Evolutionary conservation across 2,797 vertebrate genomes (phyloP).

Genomic region (Phaenicophaeus curvirostris): DNA sequence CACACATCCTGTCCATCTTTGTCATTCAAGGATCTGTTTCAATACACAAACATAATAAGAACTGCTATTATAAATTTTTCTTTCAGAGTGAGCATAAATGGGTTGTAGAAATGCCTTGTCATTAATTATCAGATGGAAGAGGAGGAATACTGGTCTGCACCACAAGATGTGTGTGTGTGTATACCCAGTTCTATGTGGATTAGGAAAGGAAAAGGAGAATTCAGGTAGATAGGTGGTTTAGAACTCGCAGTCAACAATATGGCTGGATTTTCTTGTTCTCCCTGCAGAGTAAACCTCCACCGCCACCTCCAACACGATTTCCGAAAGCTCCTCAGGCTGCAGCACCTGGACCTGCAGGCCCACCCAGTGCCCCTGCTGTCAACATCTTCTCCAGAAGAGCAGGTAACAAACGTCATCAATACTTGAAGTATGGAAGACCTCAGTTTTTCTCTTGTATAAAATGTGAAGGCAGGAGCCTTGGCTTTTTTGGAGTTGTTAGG

Average conservation of each 20-base stretch:
- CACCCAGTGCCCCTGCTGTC: conserved; percentile 79
- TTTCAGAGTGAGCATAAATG: not conserved
- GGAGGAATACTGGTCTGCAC: not conserved
- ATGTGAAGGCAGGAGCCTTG: not conserved
- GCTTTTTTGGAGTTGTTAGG: not conserved
- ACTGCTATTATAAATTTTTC: not conserved
- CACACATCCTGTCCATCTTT: not conserved
- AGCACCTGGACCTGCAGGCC: conserved; percentile 71
- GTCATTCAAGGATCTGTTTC: not conserved
- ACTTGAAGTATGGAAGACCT: not conserved
- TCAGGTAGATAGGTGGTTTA: not conserved
- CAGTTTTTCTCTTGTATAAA: not conserved
- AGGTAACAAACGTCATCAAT: conserved; percentile 75
- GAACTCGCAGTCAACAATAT: fast-evolving
- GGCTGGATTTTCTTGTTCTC: not conserved
- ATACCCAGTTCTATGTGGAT: not conserved
- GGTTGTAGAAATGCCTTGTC: not conserved
- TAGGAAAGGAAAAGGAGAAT: not conserved
- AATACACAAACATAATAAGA: not conserved
- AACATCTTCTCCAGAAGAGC: conserved; percentile 96
- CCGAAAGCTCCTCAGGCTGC: conserved; percentile 77
- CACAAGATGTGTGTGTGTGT: not conserved
- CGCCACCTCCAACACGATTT: conserved; percentile 88
- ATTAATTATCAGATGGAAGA: not conserved
- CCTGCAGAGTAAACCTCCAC: conserved; percentile 87